A percentile compares a stretch with the other conserved stretches of the same genome.
phyloP scores from a whole-genome alignment of 1,140 invertebrate species.

The Drosophila busckii region DNA sequence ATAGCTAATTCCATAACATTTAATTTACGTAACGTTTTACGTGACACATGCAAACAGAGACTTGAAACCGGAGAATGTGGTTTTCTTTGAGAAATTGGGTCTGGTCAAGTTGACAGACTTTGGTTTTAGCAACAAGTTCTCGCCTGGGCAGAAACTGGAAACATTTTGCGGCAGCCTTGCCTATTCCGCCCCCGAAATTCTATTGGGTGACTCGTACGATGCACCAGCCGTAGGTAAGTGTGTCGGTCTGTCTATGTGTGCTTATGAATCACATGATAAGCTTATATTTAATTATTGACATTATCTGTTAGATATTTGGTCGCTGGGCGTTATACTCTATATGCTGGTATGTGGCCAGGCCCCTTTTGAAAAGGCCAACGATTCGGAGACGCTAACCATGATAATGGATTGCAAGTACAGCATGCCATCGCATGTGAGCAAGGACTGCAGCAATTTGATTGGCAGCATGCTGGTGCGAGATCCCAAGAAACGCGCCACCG shows the following conservation, averaged over 20 bases:
- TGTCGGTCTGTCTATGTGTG: not conserved
- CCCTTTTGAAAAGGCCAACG: conserved; percentile 99
- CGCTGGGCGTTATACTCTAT: conserved; percentile 97
- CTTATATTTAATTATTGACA: conserved; percentile 12
- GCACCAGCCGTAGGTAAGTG: conserved; percentile 93
- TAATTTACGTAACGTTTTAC: conserved; percentile 47
- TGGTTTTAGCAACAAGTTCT: conserved; percentile 98
- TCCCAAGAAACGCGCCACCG: conserved; percentile 92
- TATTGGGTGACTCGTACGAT: conserved; percentile 96
- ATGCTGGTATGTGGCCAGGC: conserved; percentile 98
- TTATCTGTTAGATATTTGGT: conserved; percentile 92
- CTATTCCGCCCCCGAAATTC: conserved; percentile 99
- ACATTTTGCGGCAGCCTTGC: conserved; percentile 99
- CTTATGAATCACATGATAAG: not conserved
- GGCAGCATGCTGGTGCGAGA: conserved; percentile 94
- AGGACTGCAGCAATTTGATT: conserved; percentile 90
- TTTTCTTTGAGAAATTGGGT: conserved; percentile 98
- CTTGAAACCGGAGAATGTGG: conserved; percentile 99
- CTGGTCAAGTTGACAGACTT: conserved; percentile 99
- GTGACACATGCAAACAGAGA: conserved; percentile 91
- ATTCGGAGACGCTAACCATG: conserved; percentile 99
- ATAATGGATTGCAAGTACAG: conserved; percentile 99
- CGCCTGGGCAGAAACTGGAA: conserved; percentile 97
- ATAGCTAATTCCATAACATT: not conserved
- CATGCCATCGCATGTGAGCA: conserved; percentile 93